Evolutionary conservation across 1,140 invertebrate genomes (phyloP), one percentile per base, ranked within the genome.

Genomic region (Ceratitis capitata): DNA sequence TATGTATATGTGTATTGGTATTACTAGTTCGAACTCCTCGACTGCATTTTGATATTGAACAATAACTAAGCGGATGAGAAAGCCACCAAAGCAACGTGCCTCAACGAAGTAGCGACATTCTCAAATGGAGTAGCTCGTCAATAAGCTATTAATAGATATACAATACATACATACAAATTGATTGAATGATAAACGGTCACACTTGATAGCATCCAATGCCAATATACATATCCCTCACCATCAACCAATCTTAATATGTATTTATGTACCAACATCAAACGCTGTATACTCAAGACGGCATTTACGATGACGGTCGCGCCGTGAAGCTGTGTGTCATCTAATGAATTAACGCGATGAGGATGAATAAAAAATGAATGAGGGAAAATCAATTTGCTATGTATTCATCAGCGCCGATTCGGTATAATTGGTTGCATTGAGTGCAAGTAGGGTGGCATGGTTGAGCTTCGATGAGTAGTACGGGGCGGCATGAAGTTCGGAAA

Each of bases 61-160:
- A 78, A 78, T 42, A 78, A 14, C 35, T 78, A 47, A 78, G 69
- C 69, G 69, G 69, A 78, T 78, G 69, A 78, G 69, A 78, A 42
- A 78, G n/a, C 39, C 16, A 78, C 23, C 39, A 45, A 45, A 78
- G 69, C 69, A 7, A 45, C 32, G 35, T 42, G 69, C 16, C 69
- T 23, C 14, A 69, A 9, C n/a, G 12, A 42, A 78, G 69, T 19
- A n/a, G n/a, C 69, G 35, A 69, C 64, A 69, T 39, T 69, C 16
- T n/a, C 64, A 69, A 78, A 78, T 42, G 39, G 39, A 78, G 69
- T 78, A 78, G 69, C 69, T 78, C 69, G 39, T 78, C 69, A 78
- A 78, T 78, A 78, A 78, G 69, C 45, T 78, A 78, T 78, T 78
- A 78, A 78, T 78, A 45, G 69, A 42, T 45, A 78, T n/a, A n/a